Evolutionary conservation across 1,140 invertebrate genomes (phyloP).

Genomic region (Drosophila baimaii): DNA sequence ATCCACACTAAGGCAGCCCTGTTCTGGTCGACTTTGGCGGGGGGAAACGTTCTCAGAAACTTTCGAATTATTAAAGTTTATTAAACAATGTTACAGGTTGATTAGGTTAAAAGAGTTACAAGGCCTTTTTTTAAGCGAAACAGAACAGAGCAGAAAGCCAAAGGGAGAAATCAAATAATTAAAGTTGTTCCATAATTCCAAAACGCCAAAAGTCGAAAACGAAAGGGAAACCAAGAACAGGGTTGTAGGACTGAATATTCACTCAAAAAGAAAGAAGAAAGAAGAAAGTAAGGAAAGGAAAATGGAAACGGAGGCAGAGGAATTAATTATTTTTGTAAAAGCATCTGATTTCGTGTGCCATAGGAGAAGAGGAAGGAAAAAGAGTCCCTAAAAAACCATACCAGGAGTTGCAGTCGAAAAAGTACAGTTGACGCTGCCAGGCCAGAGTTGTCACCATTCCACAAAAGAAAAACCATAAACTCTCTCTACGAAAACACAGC

Average conservation of each 20-base stretch:
- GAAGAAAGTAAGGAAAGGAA: no score
- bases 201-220: background rate
- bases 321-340: constrained; percentile 70
- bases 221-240: constrained; percentile 16
- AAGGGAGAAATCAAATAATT: background rate
- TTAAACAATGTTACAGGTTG: background rate
- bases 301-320: constrained; percentile 11
- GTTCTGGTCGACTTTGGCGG: constrained; percentile 13
- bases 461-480: constrained; percentile 37
- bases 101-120: background rate
- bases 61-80: background rate
- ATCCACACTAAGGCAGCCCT: constrained; percentile 26
- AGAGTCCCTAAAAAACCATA: constrained; percentile 4
- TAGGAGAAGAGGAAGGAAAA: constrained; percentile 36
- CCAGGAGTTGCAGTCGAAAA: constrained; percentile 31
- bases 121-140: background rate
- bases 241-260: constrained; percentile 68
- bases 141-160: background rate
- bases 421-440: constrained; percentile 49
- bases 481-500: constrained; percentile 40
- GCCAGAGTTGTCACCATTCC: constrained; percentile 53
- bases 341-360: constrained; percentile 79
- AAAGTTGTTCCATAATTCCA: background rate
- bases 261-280: constrained; percentile 52
- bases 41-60: background rate